A percentile compares a stretch with the other conserved stretches of the same genome.
Evolutionary conservation across 92 coral and sea anemone species (phyloP).

Genomic region (Muricea muricata): DNA sequence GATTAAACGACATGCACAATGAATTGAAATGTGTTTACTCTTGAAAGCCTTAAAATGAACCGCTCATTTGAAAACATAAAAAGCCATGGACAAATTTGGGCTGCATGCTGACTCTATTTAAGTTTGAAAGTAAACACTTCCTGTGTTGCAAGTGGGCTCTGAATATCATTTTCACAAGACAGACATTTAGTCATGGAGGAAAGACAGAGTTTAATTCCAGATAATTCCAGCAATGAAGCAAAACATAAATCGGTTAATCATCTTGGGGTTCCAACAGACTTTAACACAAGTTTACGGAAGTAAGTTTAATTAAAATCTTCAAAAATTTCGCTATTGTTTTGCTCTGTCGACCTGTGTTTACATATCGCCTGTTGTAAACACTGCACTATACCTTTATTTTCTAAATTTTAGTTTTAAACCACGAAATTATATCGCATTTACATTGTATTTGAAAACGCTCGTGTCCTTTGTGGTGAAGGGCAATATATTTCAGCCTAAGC

Average conservation of each 20-base stretch:
- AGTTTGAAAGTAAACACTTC: slow-evolving; percentile 15
- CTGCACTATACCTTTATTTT: neutral
- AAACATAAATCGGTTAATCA: neutral
- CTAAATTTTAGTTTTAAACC: neutral
- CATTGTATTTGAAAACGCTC: neutral
- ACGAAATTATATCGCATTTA: neutral
- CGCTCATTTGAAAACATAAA: slow-evolving; percentile 1
- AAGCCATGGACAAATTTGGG: slow-evolving; percentile 8
- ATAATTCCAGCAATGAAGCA: neutral
- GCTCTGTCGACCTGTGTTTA: slow-evolving; percentile 19
- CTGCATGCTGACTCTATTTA: neutral
- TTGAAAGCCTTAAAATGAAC: slow-evolving; percentile 19
- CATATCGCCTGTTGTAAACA: neutral
- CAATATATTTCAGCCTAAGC: neutral
- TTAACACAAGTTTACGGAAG: slow-evolving; percentile 16
- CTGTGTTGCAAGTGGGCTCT: neutral
- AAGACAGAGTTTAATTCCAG: neutral
- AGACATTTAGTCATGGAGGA: neutral
- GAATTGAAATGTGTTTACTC: slow-evolving; percentile 15
- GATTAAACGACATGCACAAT: slow-evolving; percentile 27
- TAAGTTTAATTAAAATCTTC: too few relatives aligned
- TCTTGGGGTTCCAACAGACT: neutral
- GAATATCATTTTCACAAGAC: neutral
- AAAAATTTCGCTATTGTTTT: neutral
- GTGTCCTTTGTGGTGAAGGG: neutral